These are phyloP conservation scores for Merops nubicus DNA, from an alignment of 2,113 vertebrate species.

Conservation along the genomic window DNA sequence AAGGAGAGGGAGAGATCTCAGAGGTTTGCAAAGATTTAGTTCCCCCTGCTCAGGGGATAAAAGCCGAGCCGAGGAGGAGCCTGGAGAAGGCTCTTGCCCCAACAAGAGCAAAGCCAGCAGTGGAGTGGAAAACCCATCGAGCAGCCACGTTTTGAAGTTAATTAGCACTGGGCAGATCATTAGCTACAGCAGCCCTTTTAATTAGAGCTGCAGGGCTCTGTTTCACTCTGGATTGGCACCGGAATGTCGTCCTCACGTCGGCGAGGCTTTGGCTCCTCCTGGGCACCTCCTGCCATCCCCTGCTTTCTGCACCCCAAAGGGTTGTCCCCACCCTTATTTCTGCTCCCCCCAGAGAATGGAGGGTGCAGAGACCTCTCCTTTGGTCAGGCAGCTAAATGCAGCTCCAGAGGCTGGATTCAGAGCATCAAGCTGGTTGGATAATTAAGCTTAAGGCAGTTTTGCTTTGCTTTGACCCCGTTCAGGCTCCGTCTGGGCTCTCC, in stretches of 20 bases:
- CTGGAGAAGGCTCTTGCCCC: not conserved
- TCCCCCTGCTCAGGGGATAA: not conserved
- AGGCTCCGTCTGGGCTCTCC: not conserved
- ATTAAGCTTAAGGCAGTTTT: slow-evolving; percentile 64
- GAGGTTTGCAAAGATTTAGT: not conserved
- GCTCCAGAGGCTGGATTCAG: slow-evolving; percentile 54
- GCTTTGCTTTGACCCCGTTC: slow-evolving; percentile 65
- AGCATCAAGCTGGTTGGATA: slow-evolving; percentile 25
- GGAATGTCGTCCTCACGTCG: not conserved
- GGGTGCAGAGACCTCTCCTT: slow-evolving; percentile 18
- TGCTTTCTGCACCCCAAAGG: not conserved
- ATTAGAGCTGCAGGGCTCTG: slow-evolving; percentile 45
- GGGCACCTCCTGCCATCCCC: not conserved
- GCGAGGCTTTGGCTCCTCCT: not conserved
- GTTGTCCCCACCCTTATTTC: not conserved
- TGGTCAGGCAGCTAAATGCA: slow-evolving; percentile 18
- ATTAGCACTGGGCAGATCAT: slow-evolving; percentile 63
- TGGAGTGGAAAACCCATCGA: not conserved
- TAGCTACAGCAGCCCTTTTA: slow-evolving; percentile 57
- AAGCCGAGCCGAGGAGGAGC: not conserved
- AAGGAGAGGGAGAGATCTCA: not conserved
- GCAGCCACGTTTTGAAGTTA: slow-evolving; percentile 14
- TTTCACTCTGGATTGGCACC: not conserved
- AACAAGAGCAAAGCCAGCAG: not conserved
- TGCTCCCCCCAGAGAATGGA: not conserved